These are phyloP conservation scores for Hydropsyche betteni DNA, from an alignment of 2,888 invertebrate genomes.

Conservation along the genomic window DNA sequence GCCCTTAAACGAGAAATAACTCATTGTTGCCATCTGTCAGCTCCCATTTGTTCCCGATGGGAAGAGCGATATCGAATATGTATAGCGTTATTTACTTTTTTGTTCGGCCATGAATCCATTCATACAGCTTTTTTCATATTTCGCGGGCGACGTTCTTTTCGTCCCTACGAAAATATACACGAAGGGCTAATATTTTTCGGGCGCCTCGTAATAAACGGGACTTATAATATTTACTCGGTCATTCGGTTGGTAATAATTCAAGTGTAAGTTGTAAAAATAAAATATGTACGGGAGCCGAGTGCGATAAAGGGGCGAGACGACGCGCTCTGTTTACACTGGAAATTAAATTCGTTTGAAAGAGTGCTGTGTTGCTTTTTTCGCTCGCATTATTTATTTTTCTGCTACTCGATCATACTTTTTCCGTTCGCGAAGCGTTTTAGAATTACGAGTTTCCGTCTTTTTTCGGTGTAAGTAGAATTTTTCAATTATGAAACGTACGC, in stretches of 20 bases:
- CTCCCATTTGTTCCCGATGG: conserved; percentile 12
- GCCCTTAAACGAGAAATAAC: conserved; percentile 24
- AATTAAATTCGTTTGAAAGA: conserved; percentile 22
- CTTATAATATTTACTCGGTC: conserved; percentile 10
- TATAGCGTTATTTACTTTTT: conserved; percentile 23
- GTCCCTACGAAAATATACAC: not conserved
- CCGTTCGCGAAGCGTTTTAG: not conserved
- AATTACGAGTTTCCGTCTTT: not conserved
- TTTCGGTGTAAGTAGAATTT: not conserved
- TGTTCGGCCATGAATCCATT: conserved; percentile 3
- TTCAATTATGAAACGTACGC: no score
- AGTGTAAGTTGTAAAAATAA: conserved; percentile 16
- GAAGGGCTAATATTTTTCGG: conserved; percentile 11
- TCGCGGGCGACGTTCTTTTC: not conserved
- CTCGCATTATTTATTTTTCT: not conserved
- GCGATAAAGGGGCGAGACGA: not conserved
- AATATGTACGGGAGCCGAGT: conserved; percentile 5
- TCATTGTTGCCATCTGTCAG: conserved; percentile 27
- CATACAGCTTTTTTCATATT: not conserved
- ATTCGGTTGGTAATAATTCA: conserved; percentile 10
- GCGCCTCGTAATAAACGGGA: conserved; percentile 9
- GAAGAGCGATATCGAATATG: conserved; percentile 16
- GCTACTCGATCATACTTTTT: conserved; percentile 12
- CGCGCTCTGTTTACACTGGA: conserved; percentile 20
- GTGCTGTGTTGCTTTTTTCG: conserved; percentile 4